Base-by-base conservation (phyloP, 2,113 vertebrate species). In the Rousettus leschenaultii region DNA sequence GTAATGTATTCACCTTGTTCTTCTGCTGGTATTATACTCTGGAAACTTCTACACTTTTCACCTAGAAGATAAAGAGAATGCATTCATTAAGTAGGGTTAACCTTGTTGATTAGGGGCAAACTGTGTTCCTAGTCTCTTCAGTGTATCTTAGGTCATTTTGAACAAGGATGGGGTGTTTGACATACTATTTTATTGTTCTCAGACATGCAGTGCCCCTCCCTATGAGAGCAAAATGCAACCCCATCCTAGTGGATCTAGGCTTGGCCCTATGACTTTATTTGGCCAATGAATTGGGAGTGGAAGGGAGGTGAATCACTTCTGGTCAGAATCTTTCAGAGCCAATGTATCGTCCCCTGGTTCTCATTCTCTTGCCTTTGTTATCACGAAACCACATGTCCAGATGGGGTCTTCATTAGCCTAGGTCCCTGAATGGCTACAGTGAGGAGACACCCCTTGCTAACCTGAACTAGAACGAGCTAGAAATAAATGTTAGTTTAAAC, bases 21-120 rank as follows among this genome's bases (percentile, higher is more conserved):
- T 82, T 99, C 98, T 66, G 99, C 96, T 82, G 99, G 99, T 48
- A 99, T 98, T 51, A 99, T 97, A 55, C 99, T 98, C 89, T 99
- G 98, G 97, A 99, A 99, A 96, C 98, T 99, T 97, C 99, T 98
- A 93, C 99, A 99, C 48, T 98, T 99, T 96, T 99, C 99, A 94
- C 99, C 99, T 99, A 97, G 45, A 98, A 98, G 87, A 96, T 14
- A 98, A 33, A 73, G 33, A 80, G 51, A 89, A 40, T 1, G 14
- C 26, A 21, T 70, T 1, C 18, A 3, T 35, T 35, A 57, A 89
- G 30, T 16, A 35, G 35, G 33, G 30, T 26, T 16, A 68, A n/a
- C 15, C 8, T 24, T 26, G 33, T 66, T 24, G 28, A 2, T 7
- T 24, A 19, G 79, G n/a, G 24, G 7, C 22, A 61, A 5, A 26